Conservation (phyloP, 2,113 vertebrate species). For the Mus spicilegus region DNA sequence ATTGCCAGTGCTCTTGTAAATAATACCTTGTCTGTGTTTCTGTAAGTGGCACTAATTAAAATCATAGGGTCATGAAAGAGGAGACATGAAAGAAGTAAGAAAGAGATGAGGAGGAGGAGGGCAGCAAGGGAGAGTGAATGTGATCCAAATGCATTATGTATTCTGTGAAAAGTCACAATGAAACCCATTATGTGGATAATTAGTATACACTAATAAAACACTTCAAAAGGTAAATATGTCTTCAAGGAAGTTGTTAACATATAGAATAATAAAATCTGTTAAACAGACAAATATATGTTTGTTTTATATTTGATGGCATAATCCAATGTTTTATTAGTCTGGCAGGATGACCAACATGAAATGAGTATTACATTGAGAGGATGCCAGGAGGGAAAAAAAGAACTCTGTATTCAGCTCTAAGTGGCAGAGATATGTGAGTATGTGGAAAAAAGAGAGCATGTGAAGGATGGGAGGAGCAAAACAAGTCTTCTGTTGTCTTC, state of each 20-base stretch:
- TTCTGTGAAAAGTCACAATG: background rate
- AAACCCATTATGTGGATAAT: background rate
- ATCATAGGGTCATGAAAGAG: no score
- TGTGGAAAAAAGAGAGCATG: background rate
- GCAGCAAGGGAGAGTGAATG: no score
- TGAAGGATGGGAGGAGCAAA: constrained; percentile 36
- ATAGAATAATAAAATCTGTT: constrained; percentile 29
- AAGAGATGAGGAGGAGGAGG: background rate
- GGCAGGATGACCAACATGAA: constrained; percentile 45
- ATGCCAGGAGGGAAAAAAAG: constrained; percentile 23
- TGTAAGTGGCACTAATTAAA: background rate
- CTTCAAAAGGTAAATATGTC: background rate
- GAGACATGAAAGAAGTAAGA: background rate
- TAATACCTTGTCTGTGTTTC: background rate
- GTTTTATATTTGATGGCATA: constrained; percentile 29
- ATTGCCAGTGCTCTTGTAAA: background rate
- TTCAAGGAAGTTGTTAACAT: constrained; percentile 1
- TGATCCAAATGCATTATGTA: background rate
- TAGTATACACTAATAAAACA: background rate
- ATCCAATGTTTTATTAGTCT: constrained; percentile 46
- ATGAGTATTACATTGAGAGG: constrained; percentile 60
- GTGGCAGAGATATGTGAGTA: constrained; percentile 1
- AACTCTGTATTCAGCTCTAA: constrained; percentile 25
- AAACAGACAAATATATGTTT: background rate
- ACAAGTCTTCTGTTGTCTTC: constrained; percentile 33